phyloP scores from a whole-genome alignment of 2,113 vertebrate species.

The Zeus faber region DNA sequence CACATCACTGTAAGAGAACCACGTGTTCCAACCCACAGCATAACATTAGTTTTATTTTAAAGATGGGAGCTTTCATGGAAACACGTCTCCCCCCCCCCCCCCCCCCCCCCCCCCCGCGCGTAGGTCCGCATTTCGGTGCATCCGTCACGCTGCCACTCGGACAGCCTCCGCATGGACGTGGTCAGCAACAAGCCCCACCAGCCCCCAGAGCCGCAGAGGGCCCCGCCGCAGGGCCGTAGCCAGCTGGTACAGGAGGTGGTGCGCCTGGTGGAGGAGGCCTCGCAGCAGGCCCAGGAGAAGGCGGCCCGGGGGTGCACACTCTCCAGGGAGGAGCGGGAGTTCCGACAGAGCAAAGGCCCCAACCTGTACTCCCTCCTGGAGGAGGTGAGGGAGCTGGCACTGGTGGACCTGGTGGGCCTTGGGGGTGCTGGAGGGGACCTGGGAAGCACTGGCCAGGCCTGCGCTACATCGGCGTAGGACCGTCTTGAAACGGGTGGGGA shows the following conservation, averaged over 20 bases:
- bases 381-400: slow-evolving; percentile 87
- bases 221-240: slow-evolving; percentile 43
- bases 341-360: slow-evolving; percentile 80
- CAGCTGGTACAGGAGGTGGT: slow-evolving; percentile 86
- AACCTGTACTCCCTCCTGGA: slow-evolving; percentile 89
- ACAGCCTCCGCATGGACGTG: slow-evolving; percentile 81
- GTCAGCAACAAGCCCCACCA: slow-evolving; percentile 71
- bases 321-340: slow-evolving; percentile 78
- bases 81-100: not conserved
- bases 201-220: not conserved
- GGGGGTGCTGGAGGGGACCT: slow-evolving; percentile 28
- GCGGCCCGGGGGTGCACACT: slow-evolving; percentile 41
- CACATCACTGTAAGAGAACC: slow-evolving; percentile 83
- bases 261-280: slow-evolving; percentile 77
- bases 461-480: slow-evolving; percentile 25
- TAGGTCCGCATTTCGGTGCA: slow-evolving; percentile 86
- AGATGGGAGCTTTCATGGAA: too few species aligned
- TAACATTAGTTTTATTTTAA: not conserved
- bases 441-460: not conserved
- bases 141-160: slow-evolving; percentile 77
- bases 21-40: too few species aligned
- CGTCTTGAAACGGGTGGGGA: not conserved
- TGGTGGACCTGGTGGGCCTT: slow-evolving; percentile 69
- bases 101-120: not conserved
- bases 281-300: slow-evolving; percentile 72